Conservation (phyloP, 1,140 invertebrate genomes). For the Dendrolimus kikuchii region DNA sequence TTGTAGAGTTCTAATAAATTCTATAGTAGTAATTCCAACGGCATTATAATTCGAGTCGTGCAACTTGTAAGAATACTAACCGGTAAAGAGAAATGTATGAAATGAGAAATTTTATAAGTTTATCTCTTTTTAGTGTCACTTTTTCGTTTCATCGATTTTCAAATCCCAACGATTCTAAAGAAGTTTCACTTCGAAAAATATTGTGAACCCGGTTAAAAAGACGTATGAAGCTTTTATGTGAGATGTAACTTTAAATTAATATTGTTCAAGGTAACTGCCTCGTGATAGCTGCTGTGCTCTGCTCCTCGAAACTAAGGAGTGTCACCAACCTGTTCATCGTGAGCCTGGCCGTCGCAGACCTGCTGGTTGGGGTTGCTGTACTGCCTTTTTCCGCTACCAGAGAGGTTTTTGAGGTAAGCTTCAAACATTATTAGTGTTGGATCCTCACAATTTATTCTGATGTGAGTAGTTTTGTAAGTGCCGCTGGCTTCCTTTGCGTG, state of each 20-base stretch:
- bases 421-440: neutral
- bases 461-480: neutral
- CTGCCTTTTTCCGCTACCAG: constrained; percentile 91
- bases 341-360: constrained; percentile 92
- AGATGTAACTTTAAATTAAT: constrained; percentile 2
- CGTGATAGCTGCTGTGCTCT: constrained; percentile 93
- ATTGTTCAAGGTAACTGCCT: constrained; percentile 83
- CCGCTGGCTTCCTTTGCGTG: neutral
- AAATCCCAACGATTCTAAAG: no score
- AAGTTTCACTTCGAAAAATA: no score
- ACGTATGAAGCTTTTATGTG: no score
- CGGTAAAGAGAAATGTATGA: no score
- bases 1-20: no score
- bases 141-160: no score
- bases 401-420: constrained; percentile 88
- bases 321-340: constrained; percentile 97
- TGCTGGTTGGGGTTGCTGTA: constrained; percentile 92
- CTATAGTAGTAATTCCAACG: no score
- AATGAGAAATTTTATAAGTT: no score
- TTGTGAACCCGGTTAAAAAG: no score
- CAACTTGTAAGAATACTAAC: no score
- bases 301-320: constrained; percentile 85
- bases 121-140: no score
- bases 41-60: no score
- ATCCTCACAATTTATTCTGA: neutral